phyloP scores from a whole-genome alignment of 2,113 vertebrate species.

The Orientallactaga bullata region DNA sequence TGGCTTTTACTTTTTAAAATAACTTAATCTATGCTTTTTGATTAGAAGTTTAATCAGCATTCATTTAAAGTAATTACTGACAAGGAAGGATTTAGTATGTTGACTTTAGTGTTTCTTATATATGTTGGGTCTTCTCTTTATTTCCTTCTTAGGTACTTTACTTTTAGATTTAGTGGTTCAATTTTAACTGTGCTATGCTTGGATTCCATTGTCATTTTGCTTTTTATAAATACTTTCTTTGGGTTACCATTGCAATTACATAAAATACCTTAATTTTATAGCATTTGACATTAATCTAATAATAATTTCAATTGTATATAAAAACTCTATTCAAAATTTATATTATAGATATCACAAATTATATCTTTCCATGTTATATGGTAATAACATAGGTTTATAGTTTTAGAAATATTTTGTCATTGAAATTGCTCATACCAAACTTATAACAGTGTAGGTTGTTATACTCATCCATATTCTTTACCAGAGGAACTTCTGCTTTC shows the following conservation, averaged over 20 bases:
- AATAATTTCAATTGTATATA: not conserved
- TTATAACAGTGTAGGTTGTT: not conserved
- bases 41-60: not conserved
- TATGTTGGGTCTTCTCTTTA: not conserved
- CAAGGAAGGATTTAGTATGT: not conserved
- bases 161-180: not conserved
- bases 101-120: not conserved
- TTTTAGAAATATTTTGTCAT: not conserved
- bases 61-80: not conserved
- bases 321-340: not conserved
- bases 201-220: not conserved
- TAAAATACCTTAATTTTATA: not conserved
- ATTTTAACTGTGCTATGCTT: not conserved
- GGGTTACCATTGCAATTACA: not conserved
- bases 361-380: not conserved
- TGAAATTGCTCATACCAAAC: not conserved
- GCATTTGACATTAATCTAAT: not conserved
- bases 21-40: no score
- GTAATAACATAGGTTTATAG: not conserved
- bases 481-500: not conserved
- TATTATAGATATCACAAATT: not conserved
- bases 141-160: not conserved
- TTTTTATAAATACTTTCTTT: not conserved
- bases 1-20: no score
- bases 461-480: not conserved